Conservation (phyloP, 2,888 invertebrate species). For the Diogma glabrata region DNA sequence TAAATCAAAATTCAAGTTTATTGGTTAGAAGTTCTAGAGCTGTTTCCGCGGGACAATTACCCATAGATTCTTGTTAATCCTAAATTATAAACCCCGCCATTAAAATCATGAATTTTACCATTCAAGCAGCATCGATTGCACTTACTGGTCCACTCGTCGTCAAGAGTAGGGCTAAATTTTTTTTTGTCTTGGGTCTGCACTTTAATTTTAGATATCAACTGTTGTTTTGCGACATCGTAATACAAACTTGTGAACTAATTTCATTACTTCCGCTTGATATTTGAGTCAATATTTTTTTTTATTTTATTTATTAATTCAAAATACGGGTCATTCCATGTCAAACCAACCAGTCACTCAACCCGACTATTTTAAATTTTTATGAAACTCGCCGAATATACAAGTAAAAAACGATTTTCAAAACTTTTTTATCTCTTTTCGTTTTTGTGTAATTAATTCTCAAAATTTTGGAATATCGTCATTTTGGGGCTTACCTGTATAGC, state of each 20-base stretch:
- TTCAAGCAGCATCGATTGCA: neutral
- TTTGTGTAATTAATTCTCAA: too few relatives aligned
- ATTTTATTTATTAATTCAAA: too few relatives aligned
- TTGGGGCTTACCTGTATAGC: too few relatives aligned
- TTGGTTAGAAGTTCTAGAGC: constrained; percentile 1
- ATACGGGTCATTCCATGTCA: too few relatives aligned
- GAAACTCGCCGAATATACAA: too few relatives aligned
- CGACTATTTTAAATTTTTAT: too few relatives aligned
- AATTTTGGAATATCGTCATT: too few relatives aligned
- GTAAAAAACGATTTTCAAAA: too few relatives aligned
- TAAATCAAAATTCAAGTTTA: neutral
- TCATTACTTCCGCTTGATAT: neutral
- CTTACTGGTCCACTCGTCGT: neutral
- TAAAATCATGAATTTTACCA: constrained; percentile 1
- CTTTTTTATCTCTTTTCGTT: too few relatives aligned
- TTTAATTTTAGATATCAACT: neutral
- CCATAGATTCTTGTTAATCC: too few relatives aligned
- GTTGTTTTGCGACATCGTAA: neutral
- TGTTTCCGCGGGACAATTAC: too few relatives aligned
- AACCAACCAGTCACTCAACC: too few relatives aligned
- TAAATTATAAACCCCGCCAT: constrained; percentile 2
- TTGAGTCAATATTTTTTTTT: neutral
- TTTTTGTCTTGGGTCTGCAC: neutral
- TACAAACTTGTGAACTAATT: constrained; percentile 3
- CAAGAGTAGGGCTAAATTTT: neutral